Evolutionary conservation across 2,797 vertebrate species (phyloP).

Genomic region (Coregonus sp.): DNA sequence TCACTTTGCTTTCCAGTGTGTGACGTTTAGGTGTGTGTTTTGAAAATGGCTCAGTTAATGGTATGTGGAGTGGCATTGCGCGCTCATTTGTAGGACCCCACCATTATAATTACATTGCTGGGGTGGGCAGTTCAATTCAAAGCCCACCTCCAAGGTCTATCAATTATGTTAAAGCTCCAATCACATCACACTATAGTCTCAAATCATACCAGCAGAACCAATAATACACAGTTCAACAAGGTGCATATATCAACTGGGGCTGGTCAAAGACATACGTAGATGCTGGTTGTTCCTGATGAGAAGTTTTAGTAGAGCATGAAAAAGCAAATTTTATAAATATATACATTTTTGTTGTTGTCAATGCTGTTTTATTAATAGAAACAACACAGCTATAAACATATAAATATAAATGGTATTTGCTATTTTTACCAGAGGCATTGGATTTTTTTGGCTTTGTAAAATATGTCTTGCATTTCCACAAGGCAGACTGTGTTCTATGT

Average conservation of each 20-base stretch:
- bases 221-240: background rate
- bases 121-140: background rate
- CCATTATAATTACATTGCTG: background rate
- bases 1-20: background rate
- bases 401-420: slow-evolving; percentile 67
- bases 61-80: background rate
- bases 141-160: background rate
- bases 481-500: slow-evolving; percentile 31
- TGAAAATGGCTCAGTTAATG: background rate
- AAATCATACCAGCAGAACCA: slow-evolving; percentile 3
- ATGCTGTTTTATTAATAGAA: slow-evolving; percentile 64
- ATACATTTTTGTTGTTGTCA: slow-evolving; percentile 67
- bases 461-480: slow-evolving; percentile 34
- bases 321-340: slow-evolving; percentile 73
- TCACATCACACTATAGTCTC: background rate
- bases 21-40: slow-evolving; percentile 7
- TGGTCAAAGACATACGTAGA: background rate
- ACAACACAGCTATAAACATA: slow-evolving; percentile 65
- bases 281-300: background rate
- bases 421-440: slow-evolving; percentile 50
- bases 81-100: background rate
- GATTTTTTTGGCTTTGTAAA: slow-evolving; percentile 53
- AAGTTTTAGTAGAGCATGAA: slow-evolving; percentile 68
- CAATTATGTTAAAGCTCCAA: background rate
- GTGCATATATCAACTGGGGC: background rate